Percentiles rank a stretch among this genome's conserved stretches.
These are phyloP conservation scores for Decapterus maruadsi DNA, from an alignment of 2,797 vertebrate species.

Conservation along the genomic window DNA sequence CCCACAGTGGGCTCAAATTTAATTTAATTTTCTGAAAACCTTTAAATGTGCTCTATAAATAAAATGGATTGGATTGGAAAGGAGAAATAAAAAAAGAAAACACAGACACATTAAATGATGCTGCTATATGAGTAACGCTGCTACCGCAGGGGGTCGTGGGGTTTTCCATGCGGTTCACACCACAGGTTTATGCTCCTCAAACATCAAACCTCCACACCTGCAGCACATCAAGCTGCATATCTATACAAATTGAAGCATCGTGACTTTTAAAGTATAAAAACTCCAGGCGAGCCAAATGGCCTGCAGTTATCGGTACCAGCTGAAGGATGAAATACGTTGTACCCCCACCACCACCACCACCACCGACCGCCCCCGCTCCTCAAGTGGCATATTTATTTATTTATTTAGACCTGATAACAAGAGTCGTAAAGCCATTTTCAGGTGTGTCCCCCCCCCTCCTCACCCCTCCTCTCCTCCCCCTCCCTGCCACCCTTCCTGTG, in stretches of 20 bases:
- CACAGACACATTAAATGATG: conserved; percentile 13
- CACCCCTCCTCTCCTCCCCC: conserved; percentile 36
- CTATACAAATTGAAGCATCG: conserved; percentile 72
- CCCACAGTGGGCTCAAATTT: too few species aligned
- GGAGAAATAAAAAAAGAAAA: not conserved
- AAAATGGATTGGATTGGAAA: not conserved
- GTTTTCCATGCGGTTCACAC: conserved; percentile 44
- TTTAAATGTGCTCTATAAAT: too few species aligned
- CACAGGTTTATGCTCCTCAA: conserved; percentile 51
- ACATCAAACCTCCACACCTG: conserved; percentile 71
- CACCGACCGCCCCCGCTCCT: not conserved
- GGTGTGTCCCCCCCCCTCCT: conserved; percentile 1
- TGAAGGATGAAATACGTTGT: conserved; percentile 69
- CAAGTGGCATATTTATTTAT: conserved; percentile 76
- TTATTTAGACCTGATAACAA: conserved; percentile 85
- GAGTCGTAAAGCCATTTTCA: conserved; percentile 79
- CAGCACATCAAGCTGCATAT: conserved; percentile 67
- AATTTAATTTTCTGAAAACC: too few species aligned
- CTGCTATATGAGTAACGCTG: conserved; percentile 26
- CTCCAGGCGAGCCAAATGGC: conserved; percentile 50
- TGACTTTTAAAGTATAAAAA: conserved; percentile 66
- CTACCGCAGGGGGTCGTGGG: conserved; percentile 32
- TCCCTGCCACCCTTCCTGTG: conserved; percentile 58
- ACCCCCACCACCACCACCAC: not conserved
- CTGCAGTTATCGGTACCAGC: conserved; percentile 63